These are phyloP conservation scores for Gerris buenoi DNA, from an alignment of 1,140 invertebrate species.

Conservation along the genomic window DNA sequence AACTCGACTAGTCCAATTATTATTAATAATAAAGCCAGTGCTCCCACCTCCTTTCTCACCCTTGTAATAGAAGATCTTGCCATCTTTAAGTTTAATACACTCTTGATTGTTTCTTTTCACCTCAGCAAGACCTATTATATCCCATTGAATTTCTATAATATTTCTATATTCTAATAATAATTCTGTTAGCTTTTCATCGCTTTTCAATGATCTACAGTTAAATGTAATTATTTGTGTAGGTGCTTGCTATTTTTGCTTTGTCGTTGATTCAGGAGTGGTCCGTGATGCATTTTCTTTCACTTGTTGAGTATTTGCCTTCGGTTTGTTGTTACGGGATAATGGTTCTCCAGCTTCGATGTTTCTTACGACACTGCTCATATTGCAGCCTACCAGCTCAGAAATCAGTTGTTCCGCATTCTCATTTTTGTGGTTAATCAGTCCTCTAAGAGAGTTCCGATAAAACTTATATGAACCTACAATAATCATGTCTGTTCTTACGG, in stretches of 20 bases:
- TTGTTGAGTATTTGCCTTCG: not conserved
- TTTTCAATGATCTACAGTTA: too few relatives aligned
- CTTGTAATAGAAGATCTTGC: not conserved
- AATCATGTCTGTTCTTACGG: not conserved
- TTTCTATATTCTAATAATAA: too few relatives aligned
- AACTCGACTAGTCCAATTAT: conserved; percentile 1
- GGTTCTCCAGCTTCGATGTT: not conserved
- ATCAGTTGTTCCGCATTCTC: not conserved
- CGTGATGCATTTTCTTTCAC: not conserved
- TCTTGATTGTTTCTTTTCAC: not conserved
- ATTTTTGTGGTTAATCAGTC: not conserved
- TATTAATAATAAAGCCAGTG: not conserved
- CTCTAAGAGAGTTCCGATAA: conserved; percentile 1
- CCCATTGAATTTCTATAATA: not conserved
- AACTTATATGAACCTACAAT: not conserved
- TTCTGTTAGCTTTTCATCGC: too few relatives aligned
- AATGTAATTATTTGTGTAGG: too few relatives aligned
- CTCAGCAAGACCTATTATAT: not conserved
- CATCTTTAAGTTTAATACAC: not conserved
- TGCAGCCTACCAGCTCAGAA: not conserved
- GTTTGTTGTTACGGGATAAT: not conserved
- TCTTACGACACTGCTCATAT: not conserved
- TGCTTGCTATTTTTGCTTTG: too few relatives aligned
- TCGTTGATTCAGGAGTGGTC: too few relatives aligned
- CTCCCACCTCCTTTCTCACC: not conserved